Conservation (phyloP, 2,797 vertebrate genomes). For the Bovichtus variegatus region DNA sequence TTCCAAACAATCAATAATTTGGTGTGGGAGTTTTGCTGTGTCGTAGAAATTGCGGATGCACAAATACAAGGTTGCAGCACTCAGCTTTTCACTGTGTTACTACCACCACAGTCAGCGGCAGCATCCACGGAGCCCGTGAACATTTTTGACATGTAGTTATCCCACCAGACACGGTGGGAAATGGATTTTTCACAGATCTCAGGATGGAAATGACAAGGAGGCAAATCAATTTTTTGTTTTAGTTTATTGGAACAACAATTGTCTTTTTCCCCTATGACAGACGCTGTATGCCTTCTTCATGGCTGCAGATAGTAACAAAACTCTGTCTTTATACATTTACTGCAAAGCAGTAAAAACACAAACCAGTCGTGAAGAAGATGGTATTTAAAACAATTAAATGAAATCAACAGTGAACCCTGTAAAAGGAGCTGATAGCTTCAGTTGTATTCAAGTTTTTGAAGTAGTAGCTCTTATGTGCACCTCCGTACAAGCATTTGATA, state of each 20-base stretch:
- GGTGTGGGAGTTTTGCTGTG: slow-evolving; percentile 28
- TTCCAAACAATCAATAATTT: slow-evolving; percentile 37
- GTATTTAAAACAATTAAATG: not conserved
- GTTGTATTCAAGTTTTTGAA: not conserved
- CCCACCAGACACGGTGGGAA: slow-evolving; percentile 66
- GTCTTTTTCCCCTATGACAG: slow-evolving; percentile 36
- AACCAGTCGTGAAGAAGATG: not conserved
- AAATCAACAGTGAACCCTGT: not conserved
- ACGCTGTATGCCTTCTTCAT: slow-evolving; percentile 18
- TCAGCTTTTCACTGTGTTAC: slow-evolving; percentile 39
- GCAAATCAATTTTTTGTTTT: slow-evolving; percentile 66
- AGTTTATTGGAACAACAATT: slow-evolving; percentile 63
- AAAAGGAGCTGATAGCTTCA: not conserved
- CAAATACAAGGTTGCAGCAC: slow-evolving; percentile 36
- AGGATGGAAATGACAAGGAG: slow-evolving; percentile 64
- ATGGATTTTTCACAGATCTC: slow-evolving; percentile 72
- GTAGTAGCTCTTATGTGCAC: not conserved
- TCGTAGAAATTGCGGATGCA: slow-evolving; percentile 45
- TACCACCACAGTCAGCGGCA: slow-evolving; percentile 30
- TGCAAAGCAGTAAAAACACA: not conserved
- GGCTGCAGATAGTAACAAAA: slow-evolving; percentile 28
- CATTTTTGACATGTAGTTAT: slow-evolving; percentile 70
- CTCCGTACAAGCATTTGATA: not conserved
- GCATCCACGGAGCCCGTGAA: slow-evolving; percentile 32
- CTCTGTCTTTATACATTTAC: slow-evolving; percentile 11